Evolutionary conservation across 2,888 invertebrate species (phyloP), one percentile per base, ranked within the genome.

Genomic region (Volucella bombylans): DNA sequence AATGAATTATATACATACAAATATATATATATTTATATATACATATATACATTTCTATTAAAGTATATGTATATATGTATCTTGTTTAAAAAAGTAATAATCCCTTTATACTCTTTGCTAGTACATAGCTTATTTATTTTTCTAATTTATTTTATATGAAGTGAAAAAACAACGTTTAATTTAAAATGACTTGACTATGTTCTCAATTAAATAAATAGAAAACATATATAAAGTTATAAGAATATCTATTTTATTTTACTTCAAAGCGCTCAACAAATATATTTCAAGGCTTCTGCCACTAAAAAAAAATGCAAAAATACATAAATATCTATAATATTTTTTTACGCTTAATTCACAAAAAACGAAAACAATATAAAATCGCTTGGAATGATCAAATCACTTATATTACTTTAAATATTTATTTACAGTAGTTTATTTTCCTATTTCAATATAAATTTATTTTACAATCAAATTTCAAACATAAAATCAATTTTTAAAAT

Each of bases 1-100:
- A 88, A 88, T 88, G 88, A 87, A 88, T 87, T 86, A 87, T 82
- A 87, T 87, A 82, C 31, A 31, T 65, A 62, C 65, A 59, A 76
- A 78, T 23, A 31, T 31, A 31, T 31, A 31, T 31, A 31, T 31
- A 31, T 31, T 6, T 31, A 31, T 31, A 6, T 31, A 31, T 31
- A 31, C 31, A 31, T 31, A 31, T 31, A 31, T 31, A 31, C 31
- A 31, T 31, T 31, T 31, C 1, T 31, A 31, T 31, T 6, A 31
- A 31, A 31, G 6, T 31, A 6, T 4, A 6, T 31, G 31, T 80
- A 72, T 65, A 78, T 73, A 80, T 67, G 65, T 85, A 73, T 83
- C 69, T 77, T 81, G 82, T 78, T 86, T 45, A 61, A 83, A 81
- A 77, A 6, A 67, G 72, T 18, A 62, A 80, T 80, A 80, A 62